A percentile compares a stretch with the other conserved stretches of the same genome.
phyloP scores from a whole-genome alignment of 1,140 invertebrate species.

The Plutomurus gul region DNA sequence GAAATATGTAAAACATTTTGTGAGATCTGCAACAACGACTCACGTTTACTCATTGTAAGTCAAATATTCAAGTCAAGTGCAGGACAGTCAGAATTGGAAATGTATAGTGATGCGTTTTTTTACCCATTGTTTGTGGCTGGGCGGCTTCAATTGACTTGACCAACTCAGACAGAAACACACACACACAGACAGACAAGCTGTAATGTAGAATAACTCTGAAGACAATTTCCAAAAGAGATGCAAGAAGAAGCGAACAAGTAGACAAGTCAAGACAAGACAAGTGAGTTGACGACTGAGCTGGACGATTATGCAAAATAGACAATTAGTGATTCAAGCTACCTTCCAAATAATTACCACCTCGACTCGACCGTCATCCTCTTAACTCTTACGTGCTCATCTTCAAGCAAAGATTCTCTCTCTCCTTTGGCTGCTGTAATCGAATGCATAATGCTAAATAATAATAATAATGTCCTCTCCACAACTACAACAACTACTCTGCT shows the following conservation, averaged over 20 bases:
- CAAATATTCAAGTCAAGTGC: conserved; percentile 5
- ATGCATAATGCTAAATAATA: conserved; percentile 29
- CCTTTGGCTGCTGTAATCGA: conserved; percentile 3
- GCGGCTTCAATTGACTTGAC: neutral
- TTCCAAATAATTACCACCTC: conserved; percentile 36
- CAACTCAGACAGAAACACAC: neutral
- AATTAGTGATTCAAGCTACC: conserved; percentile 34
- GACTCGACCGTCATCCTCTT: conserved; percentile 9
- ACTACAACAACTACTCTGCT: neutral
- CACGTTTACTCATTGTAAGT: neutral
- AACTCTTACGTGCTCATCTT: neutral
- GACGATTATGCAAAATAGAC: conserved; percentile 34
- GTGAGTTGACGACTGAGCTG: neutral
- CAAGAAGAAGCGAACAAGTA: neutral
- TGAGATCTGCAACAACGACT: neutral
- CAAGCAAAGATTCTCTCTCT: neutral
- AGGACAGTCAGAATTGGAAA: neutral
- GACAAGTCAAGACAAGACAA: neutral
- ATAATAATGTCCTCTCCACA: conserved; percentile 18
- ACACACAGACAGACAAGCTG: too few relatives aligned
- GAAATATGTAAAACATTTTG: neutral
- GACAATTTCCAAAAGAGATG: neutral
- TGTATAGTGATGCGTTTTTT: too few relatives aligned
- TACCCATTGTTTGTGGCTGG: neutral
- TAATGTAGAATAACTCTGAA: neutral